Base-by-base conservation (phyloP, 92 coral and sea anemone genomes). In the Phymanthus crucifer region DNA sequence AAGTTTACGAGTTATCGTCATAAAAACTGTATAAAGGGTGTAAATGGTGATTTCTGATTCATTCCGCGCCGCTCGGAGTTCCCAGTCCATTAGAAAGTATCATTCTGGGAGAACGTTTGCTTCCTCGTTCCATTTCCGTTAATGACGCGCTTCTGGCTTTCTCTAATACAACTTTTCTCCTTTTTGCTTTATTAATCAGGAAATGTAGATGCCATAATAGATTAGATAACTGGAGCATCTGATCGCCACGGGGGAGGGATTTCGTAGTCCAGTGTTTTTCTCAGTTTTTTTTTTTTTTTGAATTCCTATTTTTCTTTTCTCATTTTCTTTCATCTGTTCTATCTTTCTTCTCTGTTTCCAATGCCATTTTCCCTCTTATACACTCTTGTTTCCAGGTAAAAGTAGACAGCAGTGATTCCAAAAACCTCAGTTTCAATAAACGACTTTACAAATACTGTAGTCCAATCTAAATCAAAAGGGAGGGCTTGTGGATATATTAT, bases 91-190 rank as follows among this genome's bases (percentile, higher is more conserved):
- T 54, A 21, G 24, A 1, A 21, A 54, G 29, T 54, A 54, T 54
- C 68, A 27, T 61, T 61, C 19, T 0, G 29, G 18, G 34, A 18
- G 36, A 29, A 9, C 32, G 26, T 34, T 10, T 61, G 12, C 35
- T 61, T 61, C 68, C 68, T 61, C 12, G 34, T 61, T 61, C 36
- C 68, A 61, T 61, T 61, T 61, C 68, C 68, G 32, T 57, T 17
- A 57, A 57, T 57, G 66, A 57, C 66, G 32, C 29, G 32, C 68
- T 61, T 29, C 64, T 61, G 23, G 19, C 33, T 1, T 27, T 61
- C 29, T 34, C 33, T 27, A 61, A 61, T 27, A 61, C 32, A 61
- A 61, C 68, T 2, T 61, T 61, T 21, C 29, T 29, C 32, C 17
- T 29, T 26, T 61, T 61, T 61, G 68, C 68, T 29, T 29, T 61